Conservation (phyloP, 2,797 vertebrate species). For the Hybognathus amarus region DNA sequence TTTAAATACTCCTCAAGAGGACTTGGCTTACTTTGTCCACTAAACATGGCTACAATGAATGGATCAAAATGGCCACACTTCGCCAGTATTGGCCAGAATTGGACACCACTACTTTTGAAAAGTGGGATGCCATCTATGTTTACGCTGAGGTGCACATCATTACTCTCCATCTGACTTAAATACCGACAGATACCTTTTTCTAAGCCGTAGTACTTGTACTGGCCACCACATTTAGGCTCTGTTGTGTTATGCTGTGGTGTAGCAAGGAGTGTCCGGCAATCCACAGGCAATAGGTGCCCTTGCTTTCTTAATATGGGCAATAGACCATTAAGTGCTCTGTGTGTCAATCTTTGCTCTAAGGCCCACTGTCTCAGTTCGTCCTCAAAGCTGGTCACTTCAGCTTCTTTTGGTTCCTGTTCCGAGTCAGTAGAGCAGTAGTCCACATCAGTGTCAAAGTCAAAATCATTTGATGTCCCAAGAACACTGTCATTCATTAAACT, state of each 20-base stretch:
- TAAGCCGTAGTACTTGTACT: not conserved
- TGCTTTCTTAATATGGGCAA: slow-evolving; percentile 6
- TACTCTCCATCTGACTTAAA: slow-evolving; percentile 5
- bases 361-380: slow-evolving; percentile 1
- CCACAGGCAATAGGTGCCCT: slow-evolving; percentile 24
- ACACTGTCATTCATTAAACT: not conserved
- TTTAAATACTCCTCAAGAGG: not conserved
- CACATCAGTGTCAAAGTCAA: slow-evolving; percentile 10
- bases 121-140: not conserved
- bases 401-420: not conserved
- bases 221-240: not conserved
- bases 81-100: not conserved
- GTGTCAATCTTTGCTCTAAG: not conserved
- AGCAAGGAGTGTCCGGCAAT: not conserved
- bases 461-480: not conserved
- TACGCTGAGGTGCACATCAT: not conserved
- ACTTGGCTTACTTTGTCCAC: not conserved
- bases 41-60: not conserved
- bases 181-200: not conserved
- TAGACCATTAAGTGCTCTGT: not conserved
- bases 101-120: not conserved
- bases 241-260: slow-evolving; percentile 6
- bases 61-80: not conserved
- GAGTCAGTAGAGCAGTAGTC: not conserved
- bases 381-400: slow-evolving; percentile 11